Conservation (phyloP, 23 tunicate genomes). For the Trididemnum clinides region DNA sequence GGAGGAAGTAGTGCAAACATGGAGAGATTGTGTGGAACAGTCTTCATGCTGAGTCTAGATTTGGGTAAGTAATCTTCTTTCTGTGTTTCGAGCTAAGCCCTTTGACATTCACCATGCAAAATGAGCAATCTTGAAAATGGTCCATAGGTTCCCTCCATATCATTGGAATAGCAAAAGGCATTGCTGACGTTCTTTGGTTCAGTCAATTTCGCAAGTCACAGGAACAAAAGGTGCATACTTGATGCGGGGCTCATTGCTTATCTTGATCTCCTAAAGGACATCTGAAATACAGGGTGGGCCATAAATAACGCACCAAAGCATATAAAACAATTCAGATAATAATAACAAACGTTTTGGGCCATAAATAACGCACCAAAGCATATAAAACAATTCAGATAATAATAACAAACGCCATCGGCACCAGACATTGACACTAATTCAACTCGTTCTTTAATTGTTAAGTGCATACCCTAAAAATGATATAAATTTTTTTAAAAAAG, state of each 20-base stretch:
- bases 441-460: no score
- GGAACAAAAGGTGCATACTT: conserved; percentile 15
- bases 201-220: conserved; percentile 19
- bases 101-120: conserved; percentile 28
- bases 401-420: no score
- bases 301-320: no score
- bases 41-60: conserved; percentile 1
- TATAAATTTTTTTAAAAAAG: no score
- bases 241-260: conserved; percentile 23
- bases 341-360: no score
- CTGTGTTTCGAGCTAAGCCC: conserved; percentile 6
- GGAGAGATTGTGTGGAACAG: conserved; percentile 25
- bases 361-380: no score
- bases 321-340: no score
- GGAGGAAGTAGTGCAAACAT: conserved; percentile 9
- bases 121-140: conserved; percentile 21
- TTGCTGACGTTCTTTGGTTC: conserved; percentile 22
- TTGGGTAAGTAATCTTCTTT: conserved; percentile 26
- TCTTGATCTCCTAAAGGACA: conserved; percentile 33
- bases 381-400: no score
- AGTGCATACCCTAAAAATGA: no score
- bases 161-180: conserved; percentile 28
- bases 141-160: conserved; percentile 31
- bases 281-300: no score
- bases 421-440: no score